These are phyloP conservation scores for Nineta flava DNA, from an alignment of 2,888 invertebrate genomes.

Conservation along the genomic window DNA sequence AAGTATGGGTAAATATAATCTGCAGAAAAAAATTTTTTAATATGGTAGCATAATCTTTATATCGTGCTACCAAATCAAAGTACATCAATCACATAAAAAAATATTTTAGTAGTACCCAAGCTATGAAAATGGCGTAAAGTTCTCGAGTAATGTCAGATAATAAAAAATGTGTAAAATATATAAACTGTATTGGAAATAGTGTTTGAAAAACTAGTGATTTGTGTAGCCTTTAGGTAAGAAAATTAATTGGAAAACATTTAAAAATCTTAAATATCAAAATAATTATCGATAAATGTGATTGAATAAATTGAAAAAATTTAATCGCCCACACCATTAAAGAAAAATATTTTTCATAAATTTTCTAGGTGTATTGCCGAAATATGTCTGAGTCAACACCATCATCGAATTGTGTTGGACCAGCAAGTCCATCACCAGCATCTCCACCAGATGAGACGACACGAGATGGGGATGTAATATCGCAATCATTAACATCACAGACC, in stretches of 20 bases:
- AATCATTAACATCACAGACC: not conserved
- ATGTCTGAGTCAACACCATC: conserved; percentile 3
- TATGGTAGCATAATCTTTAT: too few species aligned
- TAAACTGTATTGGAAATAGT: not conserved
- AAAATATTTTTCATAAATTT: not conserved
- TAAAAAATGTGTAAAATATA: conserved; percentile 2
- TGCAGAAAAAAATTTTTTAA: too few species aligned
- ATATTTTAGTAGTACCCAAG: not conserved
- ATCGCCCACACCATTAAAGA: not conserved
- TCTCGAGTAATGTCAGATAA: not conserved
- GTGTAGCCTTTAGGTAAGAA: too few species aligned
- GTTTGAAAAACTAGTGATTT: not conserved
- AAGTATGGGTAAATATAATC: not conserved
- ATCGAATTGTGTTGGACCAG: conserved; percentile 3
- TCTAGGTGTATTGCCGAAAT: not conserved
- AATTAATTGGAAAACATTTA: too few species aligned
- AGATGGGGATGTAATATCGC: not conserved
- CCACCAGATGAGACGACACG: not conserved
- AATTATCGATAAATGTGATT: too few species aligned
- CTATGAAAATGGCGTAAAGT: conserved; percentile 5
- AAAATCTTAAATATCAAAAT: too few species aligned
- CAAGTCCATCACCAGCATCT: conserved; percentile 6
- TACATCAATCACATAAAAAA: not conserved
- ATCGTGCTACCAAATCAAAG: not conserved
- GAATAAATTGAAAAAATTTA: not conserved